Evolutionary conservation across 2,888 invertebrate species (phyloP).

Genomic region (Xanthostigma xanthostigma): DNA sequence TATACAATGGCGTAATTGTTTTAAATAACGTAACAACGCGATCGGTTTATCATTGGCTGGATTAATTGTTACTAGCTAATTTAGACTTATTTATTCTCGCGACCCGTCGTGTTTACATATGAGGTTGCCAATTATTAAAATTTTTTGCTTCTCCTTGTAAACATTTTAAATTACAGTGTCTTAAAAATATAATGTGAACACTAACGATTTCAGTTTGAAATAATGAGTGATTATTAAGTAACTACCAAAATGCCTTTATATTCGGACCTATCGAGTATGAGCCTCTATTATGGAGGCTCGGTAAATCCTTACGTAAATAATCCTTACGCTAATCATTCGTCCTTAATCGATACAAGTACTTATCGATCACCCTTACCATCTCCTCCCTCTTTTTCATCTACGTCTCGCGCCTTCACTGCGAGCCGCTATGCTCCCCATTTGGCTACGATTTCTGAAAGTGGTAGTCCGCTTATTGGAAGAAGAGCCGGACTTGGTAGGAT

Average conservation of each 20-base stretch:
- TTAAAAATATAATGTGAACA: too few species aligned
- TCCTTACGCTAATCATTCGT: slow-evolving; percentile 39
- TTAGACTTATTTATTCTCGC: too few species aligned
- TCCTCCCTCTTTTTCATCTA: slow-evolving; percentile 14
- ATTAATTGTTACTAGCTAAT: too few species aligned
- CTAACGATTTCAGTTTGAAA: too few species aligned
- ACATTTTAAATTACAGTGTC: neutral
- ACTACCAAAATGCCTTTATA: slow-evolving; percentile 45
- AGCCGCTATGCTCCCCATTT: slow-evolving; percentile 56
- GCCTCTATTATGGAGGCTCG: slow-evolving; percentile 36
- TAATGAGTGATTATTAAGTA: too few species aligned
- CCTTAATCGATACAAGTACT: slow-evolving; percentile 24
- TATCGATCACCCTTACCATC: slow-evolving; percentile 16
- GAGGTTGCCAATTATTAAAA: too few species aligned
- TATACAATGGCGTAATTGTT: too few species aligned
- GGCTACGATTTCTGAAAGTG: slow-evolving; percentile 52
- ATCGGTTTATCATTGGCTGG: too few species aligned
- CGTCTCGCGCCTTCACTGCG: slow-evolving; percentile 21
- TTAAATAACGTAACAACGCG: too few species aligned
- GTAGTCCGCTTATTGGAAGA: slow-evolving; percentile 29
- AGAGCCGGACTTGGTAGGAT: slow-evolving; percentile 31
- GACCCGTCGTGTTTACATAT: too few species aligned
- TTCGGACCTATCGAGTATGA: slow-evolving; percentile 48
- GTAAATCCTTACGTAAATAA: slow-evolving; percentile 35
- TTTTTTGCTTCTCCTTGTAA: too few species aligned